These are phyloP conservation scores for Eledona agricola DNA, from an alignment of 2,888 invertebrate species.

Conservation along the genomic window DNA sequence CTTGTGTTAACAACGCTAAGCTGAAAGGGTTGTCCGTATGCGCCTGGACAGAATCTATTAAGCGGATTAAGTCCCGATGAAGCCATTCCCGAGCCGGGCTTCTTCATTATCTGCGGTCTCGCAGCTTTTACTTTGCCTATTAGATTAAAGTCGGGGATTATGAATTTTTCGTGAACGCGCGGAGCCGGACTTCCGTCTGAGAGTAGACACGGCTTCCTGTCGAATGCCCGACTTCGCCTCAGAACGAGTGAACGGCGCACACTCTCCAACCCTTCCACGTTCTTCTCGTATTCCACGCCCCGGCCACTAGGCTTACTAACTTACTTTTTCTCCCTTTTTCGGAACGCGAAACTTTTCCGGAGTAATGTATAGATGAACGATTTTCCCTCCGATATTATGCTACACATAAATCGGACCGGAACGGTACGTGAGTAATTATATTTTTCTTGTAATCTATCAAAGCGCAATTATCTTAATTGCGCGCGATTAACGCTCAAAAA, in stretches of 20 bases:
- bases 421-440: slow-evolving; percentile 37
- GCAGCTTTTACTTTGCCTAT: slow-evolving; percentile 50
- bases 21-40: slow-evolving; percentile 61
- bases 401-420: slow-evolving; percentile 34
- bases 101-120: slow-evolving; percentile 60
- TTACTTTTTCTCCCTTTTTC: slow-evolving; percentile 55
- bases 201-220: slow-evolving; percentile 3
- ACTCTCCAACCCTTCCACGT: slow-evolving; percentile 55
- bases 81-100: slow-evolving; percentile 59
- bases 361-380: slow-evolving; percentile 42
- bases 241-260: slow-evolving; percentile 45
- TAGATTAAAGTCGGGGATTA: slow-evolving; percentile 20
- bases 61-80: slow-evolving; percentile 63
- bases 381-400: slow-evolving; percentile 35
- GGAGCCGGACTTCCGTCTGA: slow-evolving; percentile 9
- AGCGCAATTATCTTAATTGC: slow-evolving; percentile 36
- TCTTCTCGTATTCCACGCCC: slow-evolving; percentile 55
- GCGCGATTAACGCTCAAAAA: slow-evolving; percentile 17
- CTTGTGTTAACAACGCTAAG: slow-evolving; percentile 62
- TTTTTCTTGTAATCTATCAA: slow-evolving; percentile 38
- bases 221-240: slow-evolving; percentile 9
- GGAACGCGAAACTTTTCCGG: slow-evolving; percentile 51
- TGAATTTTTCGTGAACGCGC: slow-evolving; percentile 7
- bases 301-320: slow-evolving; percentile 60
- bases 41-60: slow-evolving; percentile 64